Evolutionary conservation across 2,797 vertebrate genomes (phyloP), one percentile per base, ranked within the genome.

Genomic region (Australoheros facetus): DNA sequence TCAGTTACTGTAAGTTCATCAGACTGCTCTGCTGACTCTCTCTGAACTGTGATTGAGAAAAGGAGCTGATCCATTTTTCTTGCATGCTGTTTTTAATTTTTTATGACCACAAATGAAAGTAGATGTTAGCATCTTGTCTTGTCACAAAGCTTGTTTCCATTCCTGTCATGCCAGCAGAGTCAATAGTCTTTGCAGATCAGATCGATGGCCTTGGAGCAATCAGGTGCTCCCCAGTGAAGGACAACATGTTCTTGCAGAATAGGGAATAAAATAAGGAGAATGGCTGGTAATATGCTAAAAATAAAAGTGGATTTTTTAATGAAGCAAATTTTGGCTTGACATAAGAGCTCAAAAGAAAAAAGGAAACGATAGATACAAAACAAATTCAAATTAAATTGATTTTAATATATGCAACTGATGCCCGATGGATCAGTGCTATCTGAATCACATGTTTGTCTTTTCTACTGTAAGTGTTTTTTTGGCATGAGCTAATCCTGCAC

Each of bases 161-260:
- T 87, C 55, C 79, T 74, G 79, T 77, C 53, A 28, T 12, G 7
- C 60, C 51, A n/a, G 53, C 55, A 71, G 79, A 26, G 80, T 83
- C 87, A 81, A 70, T 72, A 73, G 66, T 73, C 71, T 79, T 60
- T 54, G 48, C 75, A 75, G 74, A 88, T 80, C 55, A 80, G 71
- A 66, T 42, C 7, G 2, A 56, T 3, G 16, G 73, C 86, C 87
- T 87, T 19, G 2, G 16, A 82, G 88, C 69, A 3, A 83, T 90
- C 86, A 88, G 88, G 85, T 89, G 92, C 81, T 87, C 75, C 87
- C 62, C 37, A 39, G 56, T 77, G 80, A 83, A 79, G 73, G 86
- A 60, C 66, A 12, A 71, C 71, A 59, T 45, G 34, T 51, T 77
- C 56, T 60, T 45, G 51, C 34, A 73, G 57, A 58, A 66, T 55